Evolutionary conservation across 2,888 invertebrate genomes (phyloP).

Genomic region (Apodemia duryi): DNA sequence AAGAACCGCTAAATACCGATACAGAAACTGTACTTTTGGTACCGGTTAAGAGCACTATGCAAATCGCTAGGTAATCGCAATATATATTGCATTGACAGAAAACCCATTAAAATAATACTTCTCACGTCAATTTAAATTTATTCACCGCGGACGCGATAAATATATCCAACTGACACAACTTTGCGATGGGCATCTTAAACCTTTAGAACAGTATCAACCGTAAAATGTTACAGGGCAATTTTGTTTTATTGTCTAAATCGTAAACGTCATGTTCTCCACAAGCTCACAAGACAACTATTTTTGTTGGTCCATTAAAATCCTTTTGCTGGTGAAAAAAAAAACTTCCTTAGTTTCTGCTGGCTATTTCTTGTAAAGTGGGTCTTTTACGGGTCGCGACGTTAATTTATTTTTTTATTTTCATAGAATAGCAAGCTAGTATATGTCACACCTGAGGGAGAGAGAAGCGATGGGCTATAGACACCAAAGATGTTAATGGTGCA

Average conservation of each 20-base stretch:
- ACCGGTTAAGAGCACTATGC: not conserved
- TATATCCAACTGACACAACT: not conserved
- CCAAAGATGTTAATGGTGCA: too few relatives aligned
- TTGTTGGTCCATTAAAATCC: too few relatives aligned
- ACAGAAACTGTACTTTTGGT: not conserved
- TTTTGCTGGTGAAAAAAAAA: too few relatives aligned
- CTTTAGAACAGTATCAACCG: conserved; percentile 1
- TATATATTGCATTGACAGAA: too few relatives aligned
- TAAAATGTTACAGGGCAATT: not conserved
- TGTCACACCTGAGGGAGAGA: too few relatives aligned
- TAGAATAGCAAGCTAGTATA: too few relatives aligned
- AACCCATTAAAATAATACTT: not conserved
- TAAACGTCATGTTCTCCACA: not conserved
- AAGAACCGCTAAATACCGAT: not conserved
- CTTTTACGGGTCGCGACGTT: too few relatives aligned
- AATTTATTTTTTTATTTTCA: too few relatives aligned
- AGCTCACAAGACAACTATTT: not conserved
- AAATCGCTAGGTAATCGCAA: too few relatives aligned
- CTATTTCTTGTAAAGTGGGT: too few relatives aligned
- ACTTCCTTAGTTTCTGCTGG: too few relatives aligned
- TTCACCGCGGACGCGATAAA: not conserved
- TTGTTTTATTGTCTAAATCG: not conserved
- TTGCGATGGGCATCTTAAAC: conserved; percentile 1
- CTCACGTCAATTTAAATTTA: conserved; percentile 1
- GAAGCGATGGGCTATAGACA: too few relatives aligned